Base-by-base conservation (phyloP, 2,888 invertebrate species). In the Eupeodes luniger region DNA sequence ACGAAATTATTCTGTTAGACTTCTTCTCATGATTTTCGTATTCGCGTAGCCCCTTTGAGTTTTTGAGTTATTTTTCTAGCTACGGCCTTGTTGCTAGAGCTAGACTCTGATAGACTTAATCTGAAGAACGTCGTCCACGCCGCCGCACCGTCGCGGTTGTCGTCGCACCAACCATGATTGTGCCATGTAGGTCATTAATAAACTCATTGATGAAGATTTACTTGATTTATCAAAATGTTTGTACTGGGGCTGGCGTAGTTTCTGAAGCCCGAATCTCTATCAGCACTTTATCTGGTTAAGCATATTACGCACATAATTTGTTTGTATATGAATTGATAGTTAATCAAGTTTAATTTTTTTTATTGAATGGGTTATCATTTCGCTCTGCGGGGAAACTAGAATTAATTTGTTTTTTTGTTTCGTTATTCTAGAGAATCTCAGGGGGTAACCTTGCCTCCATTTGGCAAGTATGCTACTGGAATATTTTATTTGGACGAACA, bases 401-500 rank as follows among this genome's bases (percentile, higher is more conserved):
- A 70, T 55, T 55, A 7, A 66, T n/a, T 64, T 19, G 12, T 11
- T 64, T 12, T 47, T 57, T 64, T 80, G 49, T 69, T 69, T 85
- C 57, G 90, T 74, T 86, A 9, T 91, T 90, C 85, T 94, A 98
- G 98, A 93, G 96, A 97, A 92, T 95, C 96, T 89, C 96, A 96
- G 91, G 97, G 96, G 91, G 95, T 98, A 85, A 96, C 96, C 90
- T 94, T 99, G 91, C 99, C 99, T 10, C 95, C 96, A 27, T 95
- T 96, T 91, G 99, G 99, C 5, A 95, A 96, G 90, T 99, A 99
- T 94, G 99, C 99, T 76, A 99, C 99, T 27, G 99, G 99, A 85
- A 98, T 99, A 90, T 95, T 99, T 92, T 99, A 98, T 94, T 94
- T 99, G 93, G 98, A 99, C 93, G 96, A 97, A 93, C 94, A 95